Evolutionary conservation across 2,888 invertebrate species (phyloP), one percentile per base, ranked within the genome.

Genomic region (Heliconius ethilla): DNA sequence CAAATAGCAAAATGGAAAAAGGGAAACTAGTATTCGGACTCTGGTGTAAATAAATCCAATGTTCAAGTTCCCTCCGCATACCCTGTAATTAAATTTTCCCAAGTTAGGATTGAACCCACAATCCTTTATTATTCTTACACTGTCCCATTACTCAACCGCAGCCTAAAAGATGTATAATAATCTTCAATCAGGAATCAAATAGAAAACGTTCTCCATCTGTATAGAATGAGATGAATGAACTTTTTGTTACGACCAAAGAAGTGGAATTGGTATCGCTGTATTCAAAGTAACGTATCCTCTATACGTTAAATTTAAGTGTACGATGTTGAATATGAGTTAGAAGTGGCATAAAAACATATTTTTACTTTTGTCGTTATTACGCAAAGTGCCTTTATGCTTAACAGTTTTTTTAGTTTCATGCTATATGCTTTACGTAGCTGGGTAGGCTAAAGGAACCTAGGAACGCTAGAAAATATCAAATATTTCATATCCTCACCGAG

Each of bases 201-300:
- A 67, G 37, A 67, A 40, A 13, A 5, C 9, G 3, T 22, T 51
- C 2, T 37, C 11, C 10, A 37, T 7, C 37, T 67, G 25, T 67
- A 6, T 67, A 2, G 11, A 37, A 37, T 45, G 15, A 37, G n/a
- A 67, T 1, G 25, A 40, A 40, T n/a, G 13, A 40, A 15, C n/a
- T 69, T 69, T 45, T 69, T 69, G 69, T 40, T 25, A 25, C 13
- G n/a, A 33, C 37, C 40, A 69, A 15, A 69, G 69, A 69, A 69
- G 40, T 69, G 69, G 11, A 69, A 40, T 69, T 69, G 69, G 40
- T 69, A 45, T 25, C 69, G 69, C 69, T 25, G 40, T 69, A 69
- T 67, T 67, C 69, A 69, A 69, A 40, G 69, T 69, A 69, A 69
- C 69, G 40, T 69, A 45, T 45, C 25, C n/a, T 67, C 67, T 40